Percentiles rank a stretch among this genome's conserved stretches.
Conservation (phyloP, 2,113 vertebrate species). For the Bubo scandiacus region DNA sequence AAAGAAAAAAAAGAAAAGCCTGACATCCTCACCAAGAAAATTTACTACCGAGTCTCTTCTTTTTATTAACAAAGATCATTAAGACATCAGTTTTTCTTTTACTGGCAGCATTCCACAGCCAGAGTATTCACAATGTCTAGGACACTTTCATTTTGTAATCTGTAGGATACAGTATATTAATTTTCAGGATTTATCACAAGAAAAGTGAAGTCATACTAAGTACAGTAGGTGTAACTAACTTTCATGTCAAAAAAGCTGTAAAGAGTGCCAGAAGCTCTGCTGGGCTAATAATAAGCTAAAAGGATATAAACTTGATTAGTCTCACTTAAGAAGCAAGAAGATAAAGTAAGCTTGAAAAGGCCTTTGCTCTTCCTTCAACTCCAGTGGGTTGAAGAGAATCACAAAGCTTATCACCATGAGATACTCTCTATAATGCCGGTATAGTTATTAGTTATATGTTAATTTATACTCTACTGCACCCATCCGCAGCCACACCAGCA, state of each 20-base stretch:
- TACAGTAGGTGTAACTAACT: constrained; percentile 60
- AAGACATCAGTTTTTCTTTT: constrained; percentile 62
- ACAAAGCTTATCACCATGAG: constrained; percentile 30
- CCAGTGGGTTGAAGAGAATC: constrained; percentile 50
- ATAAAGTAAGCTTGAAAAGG: constrained; percentile 64
- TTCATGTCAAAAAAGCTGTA: constrained; percentile 58
- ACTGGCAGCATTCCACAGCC: constrained; percentile 68
- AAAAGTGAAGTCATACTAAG: constrained; percentile 65
- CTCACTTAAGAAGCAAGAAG: constrained; percentile 57
- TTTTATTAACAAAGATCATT: constrained; percentile 69
- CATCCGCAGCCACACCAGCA: background rate
- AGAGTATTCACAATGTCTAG: constrained; percentile 57
- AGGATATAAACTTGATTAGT: constrained; percentile 65
- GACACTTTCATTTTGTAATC: constrained; percentile 68
- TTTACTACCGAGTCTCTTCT: constrained; percentile 34
- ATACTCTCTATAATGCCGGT: background rate
- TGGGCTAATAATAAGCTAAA: constrained; percentile 55
- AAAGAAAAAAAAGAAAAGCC: background rate
- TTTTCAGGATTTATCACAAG: constrained; percentile 75
- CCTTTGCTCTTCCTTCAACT: constrained; percentile 59
- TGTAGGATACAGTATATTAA: constrained; percentile 75
- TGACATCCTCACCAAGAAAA: constrained; percentile 10
- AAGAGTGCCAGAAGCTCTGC: constrained; percentile 57
- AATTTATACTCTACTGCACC: background rate
- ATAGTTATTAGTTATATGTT: constrained; percentile 5